A percentile compares a stretch with the other conserved stretches of the same genome.
Conservation (phyloP, 2,888 invertebrate species). For the Nephrotoma flavescens region DNA sequence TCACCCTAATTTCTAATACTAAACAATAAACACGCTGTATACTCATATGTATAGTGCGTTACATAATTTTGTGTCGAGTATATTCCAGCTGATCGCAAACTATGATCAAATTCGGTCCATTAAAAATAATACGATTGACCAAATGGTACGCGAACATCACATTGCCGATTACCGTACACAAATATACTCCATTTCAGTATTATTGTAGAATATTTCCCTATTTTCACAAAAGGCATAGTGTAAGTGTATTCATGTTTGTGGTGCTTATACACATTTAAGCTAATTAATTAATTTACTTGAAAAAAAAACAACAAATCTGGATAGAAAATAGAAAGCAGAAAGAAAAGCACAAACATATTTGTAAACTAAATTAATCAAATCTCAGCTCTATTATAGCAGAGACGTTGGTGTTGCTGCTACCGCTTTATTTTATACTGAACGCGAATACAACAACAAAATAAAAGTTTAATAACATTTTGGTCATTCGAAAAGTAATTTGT, state of each 20-base stretch:
- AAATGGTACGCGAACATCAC: neutral
- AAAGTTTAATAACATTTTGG: neutral
- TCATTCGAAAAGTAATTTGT: neutral
- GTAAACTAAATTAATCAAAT: neutral
- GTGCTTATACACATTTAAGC: neutral
- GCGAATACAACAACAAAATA: neutral
- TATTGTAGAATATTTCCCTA: neutral
- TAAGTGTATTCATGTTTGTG: neutral
- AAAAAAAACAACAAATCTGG: neutral
- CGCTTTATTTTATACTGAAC: neutral
- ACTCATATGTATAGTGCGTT: neutral
- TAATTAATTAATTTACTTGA: neutral
- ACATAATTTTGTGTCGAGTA: neutral
- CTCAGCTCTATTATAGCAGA: neutral
- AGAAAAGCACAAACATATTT: neutral
- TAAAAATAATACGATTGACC: neutral
- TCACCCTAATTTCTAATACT: neutral
- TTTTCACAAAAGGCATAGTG: neutral
- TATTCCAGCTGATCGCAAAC: neutral
- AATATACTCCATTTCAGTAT: neutral
- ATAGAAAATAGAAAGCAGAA: neutral
- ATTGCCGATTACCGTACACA: neutral
- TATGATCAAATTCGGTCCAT: neutral
- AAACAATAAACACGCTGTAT: neutral
- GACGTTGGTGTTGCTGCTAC: neutral